Evolutionary conservation across 2,888 invertebrate genomes (phyloP).

Genomic region (Drosophila multiciliata): DNA sequence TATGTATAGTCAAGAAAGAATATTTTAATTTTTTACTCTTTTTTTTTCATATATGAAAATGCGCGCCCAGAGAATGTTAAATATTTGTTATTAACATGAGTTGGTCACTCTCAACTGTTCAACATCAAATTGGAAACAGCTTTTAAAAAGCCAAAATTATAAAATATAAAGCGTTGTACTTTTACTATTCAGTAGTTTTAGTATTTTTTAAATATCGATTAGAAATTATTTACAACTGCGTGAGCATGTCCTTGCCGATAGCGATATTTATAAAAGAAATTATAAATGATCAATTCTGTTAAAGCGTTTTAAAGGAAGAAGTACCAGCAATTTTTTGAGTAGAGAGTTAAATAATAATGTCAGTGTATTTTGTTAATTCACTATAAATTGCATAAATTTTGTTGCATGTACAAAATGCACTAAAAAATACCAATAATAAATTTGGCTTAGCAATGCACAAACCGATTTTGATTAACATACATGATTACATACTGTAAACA

Average conservation of each 20-base stretch:
- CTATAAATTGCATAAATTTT: background rate
- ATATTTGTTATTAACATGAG: background rate
- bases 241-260: background rate
- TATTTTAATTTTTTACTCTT: background rate
- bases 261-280: background rate
- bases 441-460: slow-evolving; percentile 19
- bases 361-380: background rate
- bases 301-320: background rate
- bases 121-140: background rate
- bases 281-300: background rate
- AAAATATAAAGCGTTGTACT: background rate
- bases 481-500: slow-evolving; percentile 2
- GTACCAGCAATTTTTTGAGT: background rate
- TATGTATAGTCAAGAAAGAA: background rate
- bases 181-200: background rate
- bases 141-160: slow-evolving; percentile 1
- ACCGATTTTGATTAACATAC: slow-evolving; percentile 13
- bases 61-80: slow-evolving; percentile 2
- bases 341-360: background rate
- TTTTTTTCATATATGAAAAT: background rate
- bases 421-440: slow-evolving; percentile 31
- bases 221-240: background rate
- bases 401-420: slow-evolving; percentile 12
- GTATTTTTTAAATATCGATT: background rate
- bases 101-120: slow-evolving; percentile 10